Evolutionary conservation across 2,888 invertebrate species (phyloP).

Genomic region (Mactromeris polynyma): DNA sequence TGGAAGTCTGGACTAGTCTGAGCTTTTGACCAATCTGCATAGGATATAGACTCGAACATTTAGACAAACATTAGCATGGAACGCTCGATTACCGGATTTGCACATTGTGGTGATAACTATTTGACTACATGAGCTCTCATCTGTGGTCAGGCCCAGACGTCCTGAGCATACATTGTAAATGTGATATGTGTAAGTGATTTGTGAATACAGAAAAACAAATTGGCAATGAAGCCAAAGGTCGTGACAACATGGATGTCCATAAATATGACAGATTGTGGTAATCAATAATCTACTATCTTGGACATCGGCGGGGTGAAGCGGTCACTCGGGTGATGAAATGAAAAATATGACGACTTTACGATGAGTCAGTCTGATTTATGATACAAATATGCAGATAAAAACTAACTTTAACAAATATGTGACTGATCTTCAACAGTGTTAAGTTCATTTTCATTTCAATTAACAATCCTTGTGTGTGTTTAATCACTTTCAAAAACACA

Average conservation of each 20-base stretch:
- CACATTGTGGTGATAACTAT: no score
- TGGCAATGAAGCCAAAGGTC: background rate
- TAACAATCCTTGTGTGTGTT: background rate
- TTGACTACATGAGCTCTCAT: background rate
- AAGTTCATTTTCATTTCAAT: background rate
- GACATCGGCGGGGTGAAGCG: slow-evolving; percentile 9
- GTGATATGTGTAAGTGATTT: background rate
- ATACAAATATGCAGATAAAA: background rate
- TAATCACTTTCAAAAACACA: background rate
- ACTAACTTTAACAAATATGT: background rate
- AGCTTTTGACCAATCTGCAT: no score
- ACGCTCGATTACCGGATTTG: no score
- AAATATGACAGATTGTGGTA: background rate
- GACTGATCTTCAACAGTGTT: background rate
- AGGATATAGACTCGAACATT: no score
- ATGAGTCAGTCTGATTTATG: slow-evolving; percentile 16
- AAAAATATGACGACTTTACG: background rate
- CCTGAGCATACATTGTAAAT: background rate
- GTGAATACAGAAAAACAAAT: background rate
- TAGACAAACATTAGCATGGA: no score
- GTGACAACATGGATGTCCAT: background rate
- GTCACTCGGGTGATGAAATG: background rate
- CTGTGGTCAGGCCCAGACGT: background rate
- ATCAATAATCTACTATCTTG: background rate
- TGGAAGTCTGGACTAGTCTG: no score